phyloP scores from a whole-genome alignment of 2,113 vertebrate genomes.

The Calyptomena viridis region DNA sequence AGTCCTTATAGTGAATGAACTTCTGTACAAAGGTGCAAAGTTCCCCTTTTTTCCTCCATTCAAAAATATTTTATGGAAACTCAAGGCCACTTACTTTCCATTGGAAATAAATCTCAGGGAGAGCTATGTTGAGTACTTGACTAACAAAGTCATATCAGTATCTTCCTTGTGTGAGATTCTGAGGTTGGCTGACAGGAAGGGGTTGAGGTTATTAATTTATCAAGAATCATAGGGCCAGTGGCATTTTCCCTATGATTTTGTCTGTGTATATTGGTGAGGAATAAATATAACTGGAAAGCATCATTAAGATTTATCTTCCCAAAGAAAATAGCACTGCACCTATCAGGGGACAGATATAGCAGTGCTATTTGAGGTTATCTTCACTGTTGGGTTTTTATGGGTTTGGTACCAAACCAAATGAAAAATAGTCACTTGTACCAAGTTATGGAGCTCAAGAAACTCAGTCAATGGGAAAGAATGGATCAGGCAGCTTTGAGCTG shows the following conservation, averaged over 20 bases:
- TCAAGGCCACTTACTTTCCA: not conserved
- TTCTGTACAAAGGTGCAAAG: not conserved
- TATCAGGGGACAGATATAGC: not conserved
- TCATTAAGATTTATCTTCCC: not conserved
- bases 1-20: not conserved
- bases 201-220: not conserved
- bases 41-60: accelerated
- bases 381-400: not conserved
- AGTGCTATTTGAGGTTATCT: not conserved
- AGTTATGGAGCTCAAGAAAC: not conserved
- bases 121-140: not conserved
- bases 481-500: not conserved
- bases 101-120: not conserved
- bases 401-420: not conserved
- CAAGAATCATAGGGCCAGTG: not conserved
- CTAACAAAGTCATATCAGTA: not conserved
- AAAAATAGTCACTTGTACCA: not conserved
- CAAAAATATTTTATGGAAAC: not conserved
- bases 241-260: not conserved
- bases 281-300: not conserved
- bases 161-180: not conserved
- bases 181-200: not conserved
- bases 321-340: not conserved
- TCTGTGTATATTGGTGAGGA: not conserved
- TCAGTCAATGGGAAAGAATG: not conserved